Base-by-base conservation (phyloP, 2,888 invertebrate species). In the Epirrhoe alternata region DNA sequence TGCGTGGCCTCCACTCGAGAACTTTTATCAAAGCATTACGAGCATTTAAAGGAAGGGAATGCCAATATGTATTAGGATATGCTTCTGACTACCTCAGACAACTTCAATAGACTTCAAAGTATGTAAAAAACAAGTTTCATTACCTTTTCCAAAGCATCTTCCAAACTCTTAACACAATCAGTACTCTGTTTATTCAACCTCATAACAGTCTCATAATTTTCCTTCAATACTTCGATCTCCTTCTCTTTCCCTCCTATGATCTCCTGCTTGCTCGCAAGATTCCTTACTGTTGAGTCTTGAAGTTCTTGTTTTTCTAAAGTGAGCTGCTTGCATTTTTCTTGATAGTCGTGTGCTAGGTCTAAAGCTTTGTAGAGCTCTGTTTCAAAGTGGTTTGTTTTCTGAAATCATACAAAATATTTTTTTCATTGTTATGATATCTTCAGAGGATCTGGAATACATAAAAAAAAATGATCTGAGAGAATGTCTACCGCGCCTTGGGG, bases 341-440 rank as follows among this genome's bases (percentile, higher is more conserved):
- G 95, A 77, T 95, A 95, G 71, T 94, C 95, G 38, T 95, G 95
- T 0, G 95, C 96, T 47, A 97, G 81, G 75, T 95, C 95, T 51
- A 96, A 84, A 0, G 96, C 95, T 87, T 96, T 96, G 35, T 96
- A 94, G 0, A 96, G 87, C 87, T 97, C 97, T 6, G 94, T 92
- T 87, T 97, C 97, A 73, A 95, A 94, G 49, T 94, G 94, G 68
- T 94, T 94, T 0, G 94, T 88, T 91, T 94, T 94, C 86, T 92
- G 80, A 8, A 83, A 61, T 53, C 33, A 61, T n/a, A 50, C 24
- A 33, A 33, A 33, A 33, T n/a, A n/a, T n/a, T n/a, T n/a, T 7
- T 7, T 33, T 33, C 33, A 33, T 33, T 33, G 33, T 33, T n/a
- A n/a, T n/a, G n/a, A n/a, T n/a, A n/a, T n/a, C n/a, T n/a, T n/a